Conservation (phyloP, 1,140 invertebrate species). For the Rhagoletis zephyria region DNA sequence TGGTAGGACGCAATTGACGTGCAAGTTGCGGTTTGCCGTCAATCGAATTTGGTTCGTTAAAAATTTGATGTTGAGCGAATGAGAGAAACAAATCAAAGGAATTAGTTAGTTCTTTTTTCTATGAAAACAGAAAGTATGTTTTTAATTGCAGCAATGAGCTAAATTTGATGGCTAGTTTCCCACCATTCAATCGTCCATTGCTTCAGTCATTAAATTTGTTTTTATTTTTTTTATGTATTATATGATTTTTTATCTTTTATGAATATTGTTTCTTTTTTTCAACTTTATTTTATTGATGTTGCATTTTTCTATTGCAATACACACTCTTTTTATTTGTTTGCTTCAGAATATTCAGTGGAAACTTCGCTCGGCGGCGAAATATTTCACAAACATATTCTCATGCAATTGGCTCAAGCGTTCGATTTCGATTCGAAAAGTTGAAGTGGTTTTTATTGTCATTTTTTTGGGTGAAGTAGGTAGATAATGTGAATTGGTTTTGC, state of each 20-base stretch:
- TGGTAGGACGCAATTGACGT: constrained; percentile 53
- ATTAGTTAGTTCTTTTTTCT: constrained; percentile 63
- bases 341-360: constrained; percentile 53
- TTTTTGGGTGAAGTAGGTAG: constrained; percentile 52
- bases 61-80: constrained; percentile 65
- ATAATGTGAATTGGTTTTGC: constrained; percentile 53
- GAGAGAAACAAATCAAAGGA: constrained; percentile 73
- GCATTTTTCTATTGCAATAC: constrained; percentile 41
- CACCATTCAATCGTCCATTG: constrained; percentile 50
- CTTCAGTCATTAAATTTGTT: constrained; percentile 30
- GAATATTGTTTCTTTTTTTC: too few relatives aligned
- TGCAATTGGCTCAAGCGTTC: constrained; percentile 54
- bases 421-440: constrained; percentile 42
- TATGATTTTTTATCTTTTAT: not conserved
- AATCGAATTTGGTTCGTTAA: constrained; percentile 47
- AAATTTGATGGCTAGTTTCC: constrained; percentile 45
- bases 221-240: not conserved
- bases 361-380: constrained; percentile 63
- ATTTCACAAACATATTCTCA: constrained; percentile 62
- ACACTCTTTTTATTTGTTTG: constrained; percentile 27
- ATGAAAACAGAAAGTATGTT: constrained; percentile 39
- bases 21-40: constrained; percentile 49
- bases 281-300: constrained; percentile 12
- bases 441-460: constrained; percentile 34
- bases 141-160: constrained; percentile 45